These are phyloP conservation scores for Sebastes glaucus DNA, from an alignment of 2,797 vertebrate genomes.

Conservation along the genomic window DNA sequence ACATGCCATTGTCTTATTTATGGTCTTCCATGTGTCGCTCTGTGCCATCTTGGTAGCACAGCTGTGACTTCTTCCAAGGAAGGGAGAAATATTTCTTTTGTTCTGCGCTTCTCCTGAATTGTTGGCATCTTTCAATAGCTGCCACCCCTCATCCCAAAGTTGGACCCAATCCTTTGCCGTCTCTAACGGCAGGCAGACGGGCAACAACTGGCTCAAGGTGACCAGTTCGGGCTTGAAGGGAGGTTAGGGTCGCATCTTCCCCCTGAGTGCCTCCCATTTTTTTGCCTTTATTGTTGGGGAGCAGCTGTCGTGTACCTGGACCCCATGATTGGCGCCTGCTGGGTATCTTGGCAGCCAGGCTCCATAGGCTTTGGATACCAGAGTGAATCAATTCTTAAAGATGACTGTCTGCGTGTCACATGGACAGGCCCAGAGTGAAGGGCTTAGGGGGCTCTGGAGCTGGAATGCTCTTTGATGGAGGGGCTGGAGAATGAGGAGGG, in stretches of 20 bases:
- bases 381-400: constrained; percentile 86
- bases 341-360: constrained; percentile 83
- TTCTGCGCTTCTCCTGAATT: constrained; percentile 45
- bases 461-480: constrained; percentile 84
- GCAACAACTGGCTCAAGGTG: constrained; percentile 86
- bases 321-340: constrained; percentile 77
- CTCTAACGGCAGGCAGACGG: constrained; percentile 70
- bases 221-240: constrained; percentile 78
- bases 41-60: constrained; percentile 66
- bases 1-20: constrained; percentile 81
- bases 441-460: constrained; percentile 83
- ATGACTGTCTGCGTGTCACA: constrained; percentile 84
- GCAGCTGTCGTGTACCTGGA: constrained; percentile 87
- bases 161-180: constrained; percentile 61
- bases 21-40: constrained; percentile 65
- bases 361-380: constrained; percentile 82
- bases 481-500: constrained; percentile 77
- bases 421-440: constrained; percentile 73
- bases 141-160: constrained; percentile 58
- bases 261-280: constrained; percentile 82
- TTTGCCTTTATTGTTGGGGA: constrained; percentile 83
- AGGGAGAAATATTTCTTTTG: constrained; percentile 50
- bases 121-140: constrained; percentile 60
- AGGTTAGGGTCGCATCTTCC: constrained; percentile 81
- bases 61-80: constrained; percentile 70